Base-by-base conservation (phyloP, 2,113 vertebrate genomes). In the Leptosomus discolor region DNA sequence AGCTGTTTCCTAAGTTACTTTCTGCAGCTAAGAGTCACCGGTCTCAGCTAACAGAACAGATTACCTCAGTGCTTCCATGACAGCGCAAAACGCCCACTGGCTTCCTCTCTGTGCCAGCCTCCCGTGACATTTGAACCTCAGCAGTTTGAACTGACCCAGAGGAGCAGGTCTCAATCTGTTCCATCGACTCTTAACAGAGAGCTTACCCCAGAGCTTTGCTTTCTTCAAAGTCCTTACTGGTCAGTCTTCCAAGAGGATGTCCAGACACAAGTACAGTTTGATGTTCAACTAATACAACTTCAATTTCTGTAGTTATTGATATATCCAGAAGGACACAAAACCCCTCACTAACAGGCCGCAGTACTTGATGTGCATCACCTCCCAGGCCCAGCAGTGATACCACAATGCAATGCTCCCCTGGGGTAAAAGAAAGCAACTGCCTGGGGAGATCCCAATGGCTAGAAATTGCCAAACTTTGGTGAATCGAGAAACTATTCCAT, bases 281-380 rank as follows among this genome's bases (percentile, higher is more conserved):
- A 19, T 3, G 21, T 29, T 65, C 56, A 69, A 37, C 16, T 46
- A 46, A n/a, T n/a, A n/a, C n/a, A n/a, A n/a, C n/a, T n/a, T 30
- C n/a, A 6, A 2, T 23, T 56, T 22, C 41, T n/a, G 27, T 37
- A 74, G 67, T 48, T 61, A 43, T 2, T 24, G n/a, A 15, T 26
- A 8, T 19, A 58, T 9, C 29, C 32, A 69, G 29, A 26, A 43
- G n/a, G 46, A 48, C 19, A 50, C 5, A 21, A 56, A 32, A 3
- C 2, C 3, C 57, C 53, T 6, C 6, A 0, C 26, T 17, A 5
- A 6, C 24, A 24, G 23, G 36, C n/a, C 21, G 69, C 2, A 3
- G 63, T 17, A 50, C 70, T 3, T 16, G n/a, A 14, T 21, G 67
- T 8, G 15, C 4, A 3, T 5, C 5, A 27, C 24, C 16, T 27